These are phyloP conservation scores for Micropterix aruncella DNA, from an alignment of 2,888 invertebrate genomes.

Conservation along the genomic window DNA sequence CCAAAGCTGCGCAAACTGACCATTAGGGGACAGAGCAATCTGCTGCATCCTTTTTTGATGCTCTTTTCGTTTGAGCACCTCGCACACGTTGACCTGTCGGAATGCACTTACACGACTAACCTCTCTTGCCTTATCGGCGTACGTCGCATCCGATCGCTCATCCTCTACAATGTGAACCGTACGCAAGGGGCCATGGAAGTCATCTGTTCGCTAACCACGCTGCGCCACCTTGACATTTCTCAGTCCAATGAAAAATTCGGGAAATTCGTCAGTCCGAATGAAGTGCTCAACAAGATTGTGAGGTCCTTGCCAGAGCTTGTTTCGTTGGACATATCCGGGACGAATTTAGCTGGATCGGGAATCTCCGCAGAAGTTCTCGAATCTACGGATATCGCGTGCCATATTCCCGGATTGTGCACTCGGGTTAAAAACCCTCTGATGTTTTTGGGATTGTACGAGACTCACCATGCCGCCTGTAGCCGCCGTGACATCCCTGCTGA, in stretches of 20 bases:
- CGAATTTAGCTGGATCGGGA: conserved; percentile 83
- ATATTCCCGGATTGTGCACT: conserved; percentile 77
- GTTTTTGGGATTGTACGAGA: conserved; percentile 86
- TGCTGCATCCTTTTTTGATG: conserved; percentile 37
- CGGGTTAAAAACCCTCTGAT: conserved; percentile 66
- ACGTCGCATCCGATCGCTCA: conserved; percentile 54
- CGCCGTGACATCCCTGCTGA: conserved; percentile 84
- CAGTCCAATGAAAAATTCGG: conserved; percentile 58
- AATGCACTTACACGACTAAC: conserved; percentile 45
- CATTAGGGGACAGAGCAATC: conserved; percentile 34
- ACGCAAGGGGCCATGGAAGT: conserved; percentile 46
- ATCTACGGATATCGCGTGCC: conserved; percentile 32
- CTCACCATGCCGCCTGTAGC: conserved; percentile 78
- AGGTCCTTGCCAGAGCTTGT: conserved; percentile 57
- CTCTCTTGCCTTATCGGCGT: conserved; percentile 53
- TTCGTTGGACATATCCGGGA: conserved; percentile 89
- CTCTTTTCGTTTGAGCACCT: conserved; percentile 44
- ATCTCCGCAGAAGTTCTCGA: conserved; percentile 36
- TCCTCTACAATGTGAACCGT: conserved; percentile 68
- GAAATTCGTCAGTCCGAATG: conserved; percentile 61
- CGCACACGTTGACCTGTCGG: conserved; percentile 57
- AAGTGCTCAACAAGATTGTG: conserved; percentile 55
- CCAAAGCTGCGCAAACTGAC: conserved; percentile 45
- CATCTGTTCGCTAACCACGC: conserved; percentile 39
- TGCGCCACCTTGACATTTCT: conserved; percentile 74